Conservation (phyloP, 2,888 invertebrate species). For the Xestia rhomboidea region DNA sequence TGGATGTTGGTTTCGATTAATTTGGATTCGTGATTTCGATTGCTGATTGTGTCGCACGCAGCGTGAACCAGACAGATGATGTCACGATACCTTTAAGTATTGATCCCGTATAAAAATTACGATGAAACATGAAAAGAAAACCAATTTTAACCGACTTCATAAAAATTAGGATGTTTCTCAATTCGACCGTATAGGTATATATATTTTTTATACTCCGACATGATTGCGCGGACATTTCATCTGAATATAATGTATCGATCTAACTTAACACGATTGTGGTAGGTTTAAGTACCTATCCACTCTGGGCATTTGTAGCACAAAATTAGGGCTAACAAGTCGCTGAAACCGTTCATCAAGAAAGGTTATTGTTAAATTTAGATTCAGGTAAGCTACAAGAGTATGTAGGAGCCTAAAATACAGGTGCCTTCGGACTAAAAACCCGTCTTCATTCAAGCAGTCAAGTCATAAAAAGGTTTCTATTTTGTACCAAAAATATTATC, state of each 20-base stretch:
- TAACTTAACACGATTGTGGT: background rate
- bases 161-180: no score
- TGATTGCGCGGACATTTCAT: background rate
- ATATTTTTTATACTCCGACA: no score
- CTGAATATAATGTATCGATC: constrained; percentile 1
- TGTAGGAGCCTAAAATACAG: constrained; percentile 16
- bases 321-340: constrained; percentile 12
- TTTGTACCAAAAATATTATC: background rate
- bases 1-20: constrained; percentile 25
- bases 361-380: constrained; percentile 25
- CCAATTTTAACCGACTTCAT: background rate
- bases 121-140: constrained; percentile 5
- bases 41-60: constrained; percentile 15
- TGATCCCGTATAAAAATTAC: constrained; percentile 6
- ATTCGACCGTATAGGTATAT: no score
- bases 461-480: background rate
- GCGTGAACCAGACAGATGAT: constrained; percentile 19
- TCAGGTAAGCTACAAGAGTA: constrained; percentile 12
- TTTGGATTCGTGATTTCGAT: constrained; percentile 24
- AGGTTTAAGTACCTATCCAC: background rate
- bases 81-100: constrained; percentile 16
- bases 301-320: background rate
- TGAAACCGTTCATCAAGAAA: background rate
- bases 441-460: background rate
- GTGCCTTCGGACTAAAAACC: background rate